Percentiles rank a stretch among this genome's conserved stretches.
Evolutionary conservation across 2,888 invertebrate species (phyloP).

Genomic region (Cataglyphis livida): DNA sequence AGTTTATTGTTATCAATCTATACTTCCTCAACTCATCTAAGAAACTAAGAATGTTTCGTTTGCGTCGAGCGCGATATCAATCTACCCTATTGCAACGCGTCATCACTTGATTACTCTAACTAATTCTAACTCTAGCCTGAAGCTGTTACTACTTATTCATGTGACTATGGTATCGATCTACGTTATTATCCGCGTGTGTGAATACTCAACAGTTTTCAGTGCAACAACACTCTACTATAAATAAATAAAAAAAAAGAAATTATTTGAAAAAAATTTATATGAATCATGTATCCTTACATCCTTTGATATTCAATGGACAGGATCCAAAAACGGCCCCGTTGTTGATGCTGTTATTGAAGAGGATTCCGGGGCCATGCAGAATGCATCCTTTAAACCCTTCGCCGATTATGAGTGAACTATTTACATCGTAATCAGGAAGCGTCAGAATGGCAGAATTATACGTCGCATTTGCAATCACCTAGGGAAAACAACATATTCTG

Average conservation of each 20-base stretch:
- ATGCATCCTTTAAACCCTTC: constrained; percentile 94
- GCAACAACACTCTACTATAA: constrained; percentile 21
- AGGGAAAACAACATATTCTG: constrained; percentile 63
- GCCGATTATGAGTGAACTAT: constrained; percentile 92
- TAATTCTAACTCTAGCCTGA: background rate
- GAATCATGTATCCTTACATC: constrained; percentile 87
- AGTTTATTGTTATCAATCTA: background rate
- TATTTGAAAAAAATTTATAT: background rate
- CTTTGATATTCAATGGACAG: constrained; percentile 91
- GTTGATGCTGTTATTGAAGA: constrained; percentile 89
- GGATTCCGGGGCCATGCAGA: constrained; percentile 94
- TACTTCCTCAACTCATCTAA: background rate
- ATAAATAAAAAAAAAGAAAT: background rate
- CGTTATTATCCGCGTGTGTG: background rate
- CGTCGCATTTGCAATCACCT: constrained; percentile 92
- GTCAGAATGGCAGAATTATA: constrained; percentile 92
- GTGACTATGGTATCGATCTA: constrained; percentile 32
- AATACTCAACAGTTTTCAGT: constrained; percentile 11
- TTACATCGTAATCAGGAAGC: constrained; percentile 90
- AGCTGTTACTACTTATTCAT: constrained; percentile 24
- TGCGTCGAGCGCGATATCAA: background rate
- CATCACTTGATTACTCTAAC: constrained; percentile 8
- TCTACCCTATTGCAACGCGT: background rate
- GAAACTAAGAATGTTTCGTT: background rate
- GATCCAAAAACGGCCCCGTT: constrained; percentile 91